phyloP scores from a whole-genome alignment of 2,113 vertebrate genomes.

The Ciconia maguari region DNA sequence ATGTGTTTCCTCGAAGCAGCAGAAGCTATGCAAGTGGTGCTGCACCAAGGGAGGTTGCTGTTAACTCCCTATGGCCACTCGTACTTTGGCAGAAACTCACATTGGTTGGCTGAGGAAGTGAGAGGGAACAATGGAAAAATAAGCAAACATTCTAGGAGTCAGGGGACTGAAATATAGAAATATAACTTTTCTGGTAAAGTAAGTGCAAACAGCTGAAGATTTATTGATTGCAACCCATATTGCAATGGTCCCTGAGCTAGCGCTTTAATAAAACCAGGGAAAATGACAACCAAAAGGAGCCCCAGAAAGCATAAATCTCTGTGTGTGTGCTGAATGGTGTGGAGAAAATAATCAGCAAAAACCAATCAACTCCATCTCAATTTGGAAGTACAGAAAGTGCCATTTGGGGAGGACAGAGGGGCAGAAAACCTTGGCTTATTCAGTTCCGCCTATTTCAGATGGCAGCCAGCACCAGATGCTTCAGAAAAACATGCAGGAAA shows the following conservation, averaged over 20 bases:
- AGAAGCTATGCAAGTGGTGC: not conserved
- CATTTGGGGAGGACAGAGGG: not conserved
- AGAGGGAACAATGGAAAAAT: not conserved
- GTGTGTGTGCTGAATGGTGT: not conserved
- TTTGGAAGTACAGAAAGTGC: not conserved
- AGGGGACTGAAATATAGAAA: not conserved
- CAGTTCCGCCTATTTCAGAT: not conserved
- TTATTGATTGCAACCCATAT: conserved; percentile 27
- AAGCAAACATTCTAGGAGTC: not conserved
- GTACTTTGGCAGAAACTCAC: not conserved
- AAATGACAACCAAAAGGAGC: not conserved
- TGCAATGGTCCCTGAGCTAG: conserved; percentile 4
- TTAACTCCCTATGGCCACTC: not conserved
- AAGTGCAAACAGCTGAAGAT: not conserved
- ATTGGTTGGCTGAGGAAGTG: not conserved
- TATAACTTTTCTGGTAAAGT: conserved; percentile 3
- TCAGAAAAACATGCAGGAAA: conserved; percentile 21
- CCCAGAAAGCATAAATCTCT: conserved; percentile 12
- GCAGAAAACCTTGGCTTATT: not conserved
- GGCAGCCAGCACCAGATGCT: conserved; percentile 30
- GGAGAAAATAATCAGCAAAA: conserved; percentile 15
- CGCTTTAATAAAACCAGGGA: not conserved
- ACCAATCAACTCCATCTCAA: not conserved
- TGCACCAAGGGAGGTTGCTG: not conserved
- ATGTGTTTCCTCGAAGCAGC: not conserved